Conservation (phyloP, 2,797 vertebrate species). For the Podargus strigoides region DNA sequence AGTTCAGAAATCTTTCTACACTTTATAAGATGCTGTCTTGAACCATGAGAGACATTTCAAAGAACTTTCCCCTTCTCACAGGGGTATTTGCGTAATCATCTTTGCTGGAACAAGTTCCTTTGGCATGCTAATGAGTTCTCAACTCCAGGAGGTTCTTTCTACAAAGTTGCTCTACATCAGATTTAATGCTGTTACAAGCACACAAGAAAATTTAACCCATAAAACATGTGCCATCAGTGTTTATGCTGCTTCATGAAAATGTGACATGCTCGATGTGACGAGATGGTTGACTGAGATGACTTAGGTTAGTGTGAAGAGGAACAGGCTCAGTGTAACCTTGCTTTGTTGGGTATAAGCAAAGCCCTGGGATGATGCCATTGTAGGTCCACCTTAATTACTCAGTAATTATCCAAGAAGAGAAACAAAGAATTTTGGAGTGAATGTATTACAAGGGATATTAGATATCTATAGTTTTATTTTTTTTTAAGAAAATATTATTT, state of each 20-base stretch:
- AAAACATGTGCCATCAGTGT: neutral
- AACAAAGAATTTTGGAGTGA: neutral
- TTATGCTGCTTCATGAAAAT: neutral
- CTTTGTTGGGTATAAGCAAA: neutral
- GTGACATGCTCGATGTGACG: neutral
- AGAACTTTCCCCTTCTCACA: constrained; percentile 29
- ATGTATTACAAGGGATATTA: neutral
- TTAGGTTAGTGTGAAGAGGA: neutral
- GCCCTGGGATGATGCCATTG: neutral
- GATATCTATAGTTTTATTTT: too few species aligned
- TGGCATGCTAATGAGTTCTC: constrained; percentile 57
- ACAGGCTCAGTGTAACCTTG: neutral
- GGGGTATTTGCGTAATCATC: constrained; percentile 38
- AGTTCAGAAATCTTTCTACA: neutral
- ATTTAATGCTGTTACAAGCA: constrained; percentile 24
- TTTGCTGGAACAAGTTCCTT: constrained; percentile 52
- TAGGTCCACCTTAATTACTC: neutral
- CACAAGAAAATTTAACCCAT: constrained; percentile 12
- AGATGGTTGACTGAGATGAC: neutral
- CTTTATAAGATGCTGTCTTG: neutral
- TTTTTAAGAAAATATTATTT: too few species aligned
- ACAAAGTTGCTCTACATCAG: neutral
- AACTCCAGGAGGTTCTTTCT: constrained; percentile 33
- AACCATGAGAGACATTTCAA: constrained; percentile 43
- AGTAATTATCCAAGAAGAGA: neutral